phyloP scores from a whole-genome alignment of 1,140 invertebrate genomes.

The Achatina immaculata region DNA sequence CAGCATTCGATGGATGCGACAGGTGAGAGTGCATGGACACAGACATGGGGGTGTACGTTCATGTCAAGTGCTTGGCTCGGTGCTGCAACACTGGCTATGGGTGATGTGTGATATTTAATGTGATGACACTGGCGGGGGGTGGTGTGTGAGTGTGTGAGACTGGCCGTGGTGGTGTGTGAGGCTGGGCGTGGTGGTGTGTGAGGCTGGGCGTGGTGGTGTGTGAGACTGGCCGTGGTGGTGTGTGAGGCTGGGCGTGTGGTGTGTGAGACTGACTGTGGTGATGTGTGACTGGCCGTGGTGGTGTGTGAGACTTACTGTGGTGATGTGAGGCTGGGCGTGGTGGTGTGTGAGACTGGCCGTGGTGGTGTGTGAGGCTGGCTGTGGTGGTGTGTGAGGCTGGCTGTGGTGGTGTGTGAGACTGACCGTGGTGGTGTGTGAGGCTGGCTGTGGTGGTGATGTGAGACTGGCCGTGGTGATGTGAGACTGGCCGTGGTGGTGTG shows the following conservation, averaged over 20 bases:
- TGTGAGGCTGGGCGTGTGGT: not conserved
- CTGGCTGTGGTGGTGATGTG: too few relatives aligned
- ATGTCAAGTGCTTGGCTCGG: not conserved
- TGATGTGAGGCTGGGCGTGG: not conserved
- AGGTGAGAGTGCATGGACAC: too few relatives aligned
- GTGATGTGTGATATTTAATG: not conserved
- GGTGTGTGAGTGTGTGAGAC: not conserved
- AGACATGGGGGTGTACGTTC: too few relatives aligned
- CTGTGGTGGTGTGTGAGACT: not conserved
- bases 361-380: constrained; percentile 3
- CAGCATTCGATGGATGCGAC: too few relatives aligned
- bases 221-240: too few relatives aligned
- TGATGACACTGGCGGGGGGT: not conserved
- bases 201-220: not conserved
- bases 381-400: not conserved
- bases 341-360: constrained; percentile 1
- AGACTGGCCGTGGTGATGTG: too few relatives aligned
- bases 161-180: not conserved
- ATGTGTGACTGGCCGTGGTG: too few relatives aligned
- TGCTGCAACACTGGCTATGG: not conserved
- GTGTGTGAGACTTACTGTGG: constrained; percentile 16
- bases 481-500: too few relatives aligned
- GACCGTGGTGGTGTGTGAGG: not conserved
- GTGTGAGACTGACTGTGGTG: not conserved
- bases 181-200: not conserved